Evolutionary conservation across 2,797 vertebrate species (phyloP), one percentile per base, ranked within the genome.

Genomic region (Halcyon smyrnensis): DNA sequence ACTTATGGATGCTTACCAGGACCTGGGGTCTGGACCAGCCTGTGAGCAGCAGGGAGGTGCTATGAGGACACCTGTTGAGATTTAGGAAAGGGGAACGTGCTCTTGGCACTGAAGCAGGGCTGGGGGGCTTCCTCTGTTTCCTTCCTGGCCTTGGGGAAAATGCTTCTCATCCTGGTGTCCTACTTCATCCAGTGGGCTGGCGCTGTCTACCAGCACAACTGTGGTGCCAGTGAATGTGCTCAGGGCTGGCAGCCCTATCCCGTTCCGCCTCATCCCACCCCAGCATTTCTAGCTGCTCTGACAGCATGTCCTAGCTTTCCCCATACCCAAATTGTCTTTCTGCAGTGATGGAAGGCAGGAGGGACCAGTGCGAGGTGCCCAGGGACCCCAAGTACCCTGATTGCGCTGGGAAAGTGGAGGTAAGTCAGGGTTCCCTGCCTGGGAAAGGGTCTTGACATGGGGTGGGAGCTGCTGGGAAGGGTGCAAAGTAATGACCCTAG

Each of bases 321-420:
- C 37, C 50, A 27, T 53, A 23, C 43, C 48, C 67, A 11, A 28
- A 34, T 50, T 75, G 11, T 96, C 60, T 92, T 57, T 89, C 75
- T 54, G 34, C 97, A 99, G 99, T 91, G 63, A 95, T 97, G 78
- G 99, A 99, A 39, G 98, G 99, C 90, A 97, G 98, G 77, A 97
- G 97, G 70, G 99, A 99, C 96, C 99, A 99, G 90, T 99, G 99
- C 20, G 99, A 99, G 93, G 98, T 98, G 41, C 99, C 99, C 85
- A 99, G 98, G 96, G 99, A 99, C 94, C 99, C 98, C 63, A 98
- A 97, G 86, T 99, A 98, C 95, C 99, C 99, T 8, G 99, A 99
- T 97, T 99, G 99, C 50, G 96, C 98, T 70, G 98, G 98, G 95
- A 99, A 99, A 98, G 98, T 99, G 92, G 99, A 99, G 98, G 99